Evolutionary conservation across 1,140 invertebrate species (phyloP).

Genomic region (Drosophila pruinosa): DNA sequence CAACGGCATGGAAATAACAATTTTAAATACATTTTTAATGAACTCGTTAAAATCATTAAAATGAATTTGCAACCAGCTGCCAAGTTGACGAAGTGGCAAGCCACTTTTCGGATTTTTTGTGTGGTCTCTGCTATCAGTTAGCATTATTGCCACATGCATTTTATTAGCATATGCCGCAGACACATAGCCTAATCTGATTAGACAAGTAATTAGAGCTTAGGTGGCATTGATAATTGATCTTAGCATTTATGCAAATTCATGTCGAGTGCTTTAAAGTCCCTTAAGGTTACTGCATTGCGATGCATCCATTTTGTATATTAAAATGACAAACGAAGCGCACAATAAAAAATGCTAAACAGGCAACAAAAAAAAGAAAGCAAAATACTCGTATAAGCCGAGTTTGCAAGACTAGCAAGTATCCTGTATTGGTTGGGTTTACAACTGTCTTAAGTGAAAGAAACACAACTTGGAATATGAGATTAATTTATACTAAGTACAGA

Average conservation of each 20-base stretch:
- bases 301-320: conserved; percentile 31
- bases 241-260: background rate
- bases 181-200: background rate
- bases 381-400: background rate
- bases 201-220: background rate
- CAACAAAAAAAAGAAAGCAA: background rate
- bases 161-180: background rate
- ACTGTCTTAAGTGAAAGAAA: no score
- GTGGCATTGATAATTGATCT: background rate
- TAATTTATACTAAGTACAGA: no score
- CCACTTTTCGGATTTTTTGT: background rate
- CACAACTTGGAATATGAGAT: no score
- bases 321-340: conserved; percentile 23
- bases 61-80: conserved; percentile 26
- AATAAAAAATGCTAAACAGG: conserved; percentile 1
- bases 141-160: background rate
- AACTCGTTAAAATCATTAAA: conserved; percentile 38
- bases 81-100: conserved; percentile 15
- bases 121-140: conserved; percentile 2
- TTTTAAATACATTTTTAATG: conserved; percentile 53
- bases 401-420: background rate
- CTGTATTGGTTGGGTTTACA: no score
- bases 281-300: background rate
- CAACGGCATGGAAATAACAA: conserved; percentile 25
- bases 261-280: background rate